Evolutionary conservation across 2,888 invertebrate species (phyloP), one percentile per base, ranked within the genome.

Genomic region (Crossocerus cetratus): DNA sequence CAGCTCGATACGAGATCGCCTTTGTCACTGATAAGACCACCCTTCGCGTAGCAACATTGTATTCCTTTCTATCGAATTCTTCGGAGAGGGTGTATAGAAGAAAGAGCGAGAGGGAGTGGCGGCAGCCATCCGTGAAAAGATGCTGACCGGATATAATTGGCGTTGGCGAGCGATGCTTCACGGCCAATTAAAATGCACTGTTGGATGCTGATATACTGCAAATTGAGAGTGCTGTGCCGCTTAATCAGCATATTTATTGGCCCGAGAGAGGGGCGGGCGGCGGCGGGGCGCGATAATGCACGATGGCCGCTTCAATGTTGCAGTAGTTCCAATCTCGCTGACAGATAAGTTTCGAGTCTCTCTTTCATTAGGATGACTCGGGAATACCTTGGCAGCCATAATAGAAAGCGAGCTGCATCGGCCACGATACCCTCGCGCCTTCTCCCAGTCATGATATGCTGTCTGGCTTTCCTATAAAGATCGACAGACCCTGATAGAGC

Each of bases 171-270:
- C 32, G 32, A 81, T 81, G 81, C 70, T 73, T 81, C 77, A 73
- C 74, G 79, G 75, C 77, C 81, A 81, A 81, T 81, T 81, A 81
- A 81, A 81, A 81, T 81, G 68, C 79, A 77, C 79, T 72, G 81
- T 79, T 81, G 81, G 81, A 79, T 81, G 79, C 77, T 81, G 81
- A 81, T 81, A 79, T 81, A 81, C 81, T 81, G 81, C 81, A 81
- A 81, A 81, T 81, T 81, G 81, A 81, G n/a, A 74, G 77, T 77
- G 73, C 62, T 75, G 76, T 77, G 77, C 81, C 81, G 81, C 81
- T 81, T 81, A 81, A 81, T 81, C 81, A 81, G 81, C 81, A 81
- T 81, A 81, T 81, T 81, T 81, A 81, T 81, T 81, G 77, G 32
- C 81, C 73, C 73, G 69, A 60, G 70, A 71, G 73, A 68, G 54